phyloP scores from a whole-genome alignment of 2,113 vertebrate species.

The Pycnonotus jocosus region DNA sequence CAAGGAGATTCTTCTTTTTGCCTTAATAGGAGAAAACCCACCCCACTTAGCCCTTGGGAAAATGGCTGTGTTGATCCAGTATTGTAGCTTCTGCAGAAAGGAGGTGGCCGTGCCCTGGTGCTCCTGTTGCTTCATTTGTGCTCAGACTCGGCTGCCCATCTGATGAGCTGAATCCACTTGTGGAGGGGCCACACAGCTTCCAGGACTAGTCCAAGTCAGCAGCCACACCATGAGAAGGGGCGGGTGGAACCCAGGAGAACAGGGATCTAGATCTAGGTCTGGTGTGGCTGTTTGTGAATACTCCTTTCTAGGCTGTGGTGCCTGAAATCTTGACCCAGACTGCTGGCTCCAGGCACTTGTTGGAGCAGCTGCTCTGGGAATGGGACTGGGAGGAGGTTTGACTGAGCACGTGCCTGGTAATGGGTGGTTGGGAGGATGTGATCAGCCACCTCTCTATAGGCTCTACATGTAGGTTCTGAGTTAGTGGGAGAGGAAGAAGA shows the following conservation, averaged over 20 bases:
- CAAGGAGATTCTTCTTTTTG: background rate
- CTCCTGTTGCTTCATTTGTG: background rate
- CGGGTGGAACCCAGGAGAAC: background rate
- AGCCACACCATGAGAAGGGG: rapidly evolving
- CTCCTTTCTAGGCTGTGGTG: background rate
- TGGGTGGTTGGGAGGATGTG: background rate
- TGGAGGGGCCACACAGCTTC: background rate
- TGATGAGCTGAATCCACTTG: rapidly evolving
- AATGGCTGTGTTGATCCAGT: background rate
- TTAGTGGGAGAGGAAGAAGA: background rate
- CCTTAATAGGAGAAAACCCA: background rate
- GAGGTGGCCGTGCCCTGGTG: rapidly evolving
- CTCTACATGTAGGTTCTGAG: background rate
- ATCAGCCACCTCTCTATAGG: background rate
- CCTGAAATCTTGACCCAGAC: background rate
- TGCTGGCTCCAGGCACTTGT: background rate
- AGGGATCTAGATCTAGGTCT: background rate
- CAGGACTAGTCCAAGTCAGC: background rate
- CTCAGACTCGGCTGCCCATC: rapidly evolving
- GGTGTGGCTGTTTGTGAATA: background rate
- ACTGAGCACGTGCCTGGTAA: background rate
- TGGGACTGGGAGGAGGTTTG: background rate
- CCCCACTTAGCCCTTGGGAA: background rate
- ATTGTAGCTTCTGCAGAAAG: background rate
- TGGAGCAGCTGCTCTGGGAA: background rate